phyloP scores from a whole-genome alignment of 2,113 vertebrate genomes.

The Myotis brandtii region DNA sequence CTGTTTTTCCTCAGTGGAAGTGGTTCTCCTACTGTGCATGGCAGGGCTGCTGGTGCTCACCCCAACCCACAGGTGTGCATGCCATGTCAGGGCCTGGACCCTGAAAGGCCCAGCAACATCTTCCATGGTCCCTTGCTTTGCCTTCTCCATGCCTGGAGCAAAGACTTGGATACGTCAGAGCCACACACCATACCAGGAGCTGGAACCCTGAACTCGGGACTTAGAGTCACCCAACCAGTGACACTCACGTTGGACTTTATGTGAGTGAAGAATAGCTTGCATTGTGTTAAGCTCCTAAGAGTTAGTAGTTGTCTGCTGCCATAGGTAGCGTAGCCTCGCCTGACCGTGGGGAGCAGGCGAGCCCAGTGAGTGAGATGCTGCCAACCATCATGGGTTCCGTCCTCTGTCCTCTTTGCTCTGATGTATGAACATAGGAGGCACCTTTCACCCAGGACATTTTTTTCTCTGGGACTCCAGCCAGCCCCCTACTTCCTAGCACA shows the following conservation, averaged over 20 bases:
- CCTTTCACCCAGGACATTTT: background rate
- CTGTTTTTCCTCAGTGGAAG: background rate
- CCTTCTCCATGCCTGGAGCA: background rate
- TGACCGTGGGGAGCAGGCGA: background rate
- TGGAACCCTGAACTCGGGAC: background rate
- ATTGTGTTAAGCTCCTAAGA: background rate
- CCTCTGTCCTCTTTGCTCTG: background rate
- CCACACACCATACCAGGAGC: background rate
- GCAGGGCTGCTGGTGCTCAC: background rate
- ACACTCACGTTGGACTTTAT: background rate
- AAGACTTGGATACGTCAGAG: background rate
- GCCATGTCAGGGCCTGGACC: background rate
- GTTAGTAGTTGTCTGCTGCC: background rate
- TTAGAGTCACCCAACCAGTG: background rate
- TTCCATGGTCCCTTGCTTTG: background rate
- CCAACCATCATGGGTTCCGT: rapidly evolving
- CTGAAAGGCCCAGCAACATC: background rate
- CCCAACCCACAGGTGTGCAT: rapidly evolving
- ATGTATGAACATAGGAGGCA: background rate
- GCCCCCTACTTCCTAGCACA: background rate
- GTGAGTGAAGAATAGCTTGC: background rate
- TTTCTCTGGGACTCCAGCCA: background rate
- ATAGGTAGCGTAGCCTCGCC: no score
- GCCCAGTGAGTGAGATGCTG: background rate
- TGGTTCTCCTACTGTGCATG: background rate